Base-by-base conservation (phyloP, 2,888 invertebrate species). In the Herminia tarsipennalis region DNA sequence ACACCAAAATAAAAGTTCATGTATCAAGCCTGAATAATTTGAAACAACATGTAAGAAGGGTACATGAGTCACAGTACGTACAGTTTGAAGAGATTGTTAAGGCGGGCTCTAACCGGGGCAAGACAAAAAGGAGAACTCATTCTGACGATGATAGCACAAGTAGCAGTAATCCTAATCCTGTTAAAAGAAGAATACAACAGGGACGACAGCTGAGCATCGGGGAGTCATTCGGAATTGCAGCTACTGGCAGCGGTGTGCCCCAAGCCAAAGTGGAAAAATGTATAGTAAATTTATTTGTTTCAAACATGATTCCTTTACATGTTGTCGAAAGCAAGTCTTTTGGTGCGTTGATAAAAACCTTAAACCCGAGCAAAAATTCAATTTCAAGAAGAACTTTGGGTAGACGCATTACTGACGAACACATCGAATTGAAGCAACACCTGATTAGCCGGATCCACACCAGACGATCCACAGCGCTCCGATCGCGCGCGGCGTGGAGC, bases 221-320 rank as follows among this genome's bases (percentile, higher is more conserved):
- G 37, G 49, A 57, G 49, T 55, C 52, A 10, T 57, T 55, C 46
- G 56, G 50, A 22, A 49, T 62, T 56, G 58, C 56, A 53, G 56
- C 56, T 47, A 62, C 58, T 50, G 56, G 56, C 58, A 58, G 58
- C 51, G 58, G 53, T 54, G 54, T 56, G 45, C 51, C 56, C 38
- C 56, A 58, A 50, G 51, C 22, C 0, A 24, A 34, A 22, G 22
- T 24, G 16, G 27, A 36, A 4, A 10, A 37, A 39, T 39, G 39
- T 17, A 32, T 39, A 39, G 39, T 41, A 16, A 16, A 16, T 39
- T 39, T 39, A 12, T 39, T 39, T 32, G 25, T 48, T 51, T 54
- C 46, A 48, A 57, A 58, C 49, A 54, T 51, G 47, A 54, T 58
- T 51, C 51, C 54, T 55, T 49, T 57, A 51, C 48, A 57, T 51